Evolutionary conservation across 2,113 vertebrate genomes (phyloP), one percentile per base, ranked within the genome.

Genomic region (Notothenia rossii): DNA sequence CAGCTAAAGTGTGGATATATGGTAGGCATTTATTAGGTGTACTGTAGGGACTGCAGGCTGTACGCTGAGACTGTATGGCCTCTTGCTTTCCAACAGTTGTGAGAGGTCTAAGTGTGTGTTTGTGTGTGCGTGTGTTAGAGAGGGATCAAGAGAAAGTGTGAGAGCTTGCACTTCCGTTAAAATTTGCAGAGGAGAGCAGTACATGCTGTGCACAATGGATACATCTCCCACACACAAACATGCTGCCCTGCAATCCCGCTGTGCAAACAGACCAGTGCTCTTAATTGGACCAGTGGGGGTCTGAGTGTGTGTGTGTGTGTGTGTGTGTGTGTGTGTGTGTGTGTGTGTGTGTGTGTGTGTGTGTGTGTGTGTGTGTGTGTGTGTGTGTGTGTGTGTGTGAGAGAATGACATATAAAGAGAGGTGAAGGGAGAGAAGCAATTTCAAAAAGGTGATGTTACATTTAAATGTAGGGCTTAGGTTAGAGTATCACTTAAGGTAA

Each of bases 151-250:
- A 60, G 64, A 73, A 8, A 17, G 33, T 25, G 72, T 29, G 51
- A 83, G 71, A 50, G 51, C 17, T 18, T 66, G 69, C 18, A 69
- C 69, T 77, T 85, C 77, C 49, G 50, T 55, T 84, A 75, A 77
- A 88, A 81, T 84, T 87, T 86, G 88, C 76, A 70, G 82, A 86
- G 67, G 63, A 92, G 78, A 77, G 61, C 59, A 61, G 72, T 25
- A 75, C 80, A 79, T 12, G 76, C 76, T 79, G 83, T 55, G 72
- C 62, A 83, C 85, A 77, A 87, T 55, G 81, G 71, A 76, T 8
- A 60, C 65, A 77, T 80, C 84, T 87, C 88, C 83, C 81, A 78
- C 83, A 81, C 82, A 83, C 65, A 75, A 76, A 67, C 49, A 74
- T 3, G 48, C 12, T 36, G 46, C 20, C 18, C 67, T 51, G 67